Conservation (phyloP, 2,113 vertebrate genomes). For the Elgaria multicarinata region DNA sequence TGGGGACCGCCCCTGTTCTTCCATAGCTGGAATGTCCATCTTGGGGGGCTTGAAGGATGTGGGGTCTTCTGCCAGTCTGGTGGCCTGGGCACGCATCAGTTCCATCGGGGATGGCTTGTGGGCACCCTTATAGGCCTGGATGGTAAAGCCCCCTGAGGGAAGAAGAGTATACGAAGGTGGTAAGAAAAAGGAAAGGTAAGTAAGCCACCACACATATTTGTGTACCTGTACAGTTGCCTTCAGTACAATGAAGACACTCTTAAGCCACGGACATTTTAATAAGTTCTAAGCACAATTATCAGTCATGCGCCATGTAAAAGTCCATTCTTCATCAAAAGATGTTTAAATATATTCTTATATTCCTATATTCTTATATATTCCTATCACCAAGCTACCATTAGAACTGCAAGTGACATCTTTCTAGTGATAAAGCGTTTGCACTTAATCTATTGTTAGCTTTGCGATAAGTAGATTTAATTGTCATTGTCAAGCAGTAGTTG, state of each 20-base stretch:
- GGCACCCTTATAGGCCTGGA: conserved; percentile 88
- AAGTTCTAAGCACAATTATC: neutral
- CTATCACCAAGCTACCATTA: neutral
- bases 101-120: conserved; percentile 92
- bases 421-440: neutral
- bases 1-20: conserved; percentile 76
- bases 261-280: neutral
- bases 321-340: neutral
- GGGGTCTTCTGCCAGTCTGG: conserved; percentile 82
- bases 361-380: too few species aligned
- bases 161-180: neutral
- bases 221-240: neutral
- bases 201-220: neutral
- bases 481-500: neutral
- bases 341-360: neutral
- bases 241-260: neutral
- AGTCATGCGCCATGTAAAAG: neutral
- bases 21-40: conserved; percentile 82
- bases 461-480: neutral
- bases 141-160: conserved; percentile 81
- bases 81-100: conserved; percentile 85
- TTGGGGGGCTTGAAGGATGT: conserved; percentile 83
- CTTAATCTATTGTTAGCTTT: neutral
- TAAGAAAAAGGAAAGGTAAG: conserved; percentile 23
- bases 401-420: neutral